Base-by-base conservation (phyloP, 1,140 invertebrate genomes). In the Zaprionus africanus region DNA sequence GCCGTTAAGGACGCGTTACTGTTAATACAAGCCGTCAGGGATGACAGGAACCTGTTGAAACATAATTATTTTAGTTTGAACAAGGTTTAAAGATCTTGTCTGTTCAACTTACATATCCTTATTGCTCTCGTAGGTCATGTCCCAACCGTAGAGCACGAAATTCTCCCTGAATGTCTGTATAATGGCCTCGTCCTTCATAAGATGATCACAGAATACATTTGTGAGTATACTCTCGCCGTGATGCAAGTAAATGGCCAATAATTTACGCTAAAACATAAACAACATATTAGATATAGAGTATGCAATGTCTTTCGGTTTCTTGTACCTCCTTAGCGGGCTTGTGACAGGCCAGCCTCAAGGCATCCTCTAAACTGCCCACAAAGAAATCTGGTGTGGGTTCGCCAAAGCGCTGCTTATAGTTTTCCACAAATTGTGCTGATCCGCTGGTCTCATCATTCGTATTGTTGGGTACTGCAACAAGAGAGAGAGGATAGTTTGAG, bases 141-240 rank as follows among this genome's bases (percentile, higher is more conserved):
- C 98, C 98, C 98, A 99, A 57, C 98, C 98, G 95, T 97, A 99
- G 0, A 98, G 95, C 24, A 99, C 93, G 93, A 99, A 99, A 94
- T 98, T 98, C 31, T 95, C 95, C 60, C 96, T 95, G 34, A 99
- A 94, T 73, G 96, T 96, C 92, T 97, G 96, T 58, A 98, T 95
- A 58, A 99, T 96, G 54, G 96, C 96, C 91, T 98, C 98, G 81
- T 96, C 96, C 92, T 98, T 98, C 66, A 99, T 94, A 63, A 98
- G 94, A 93, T 99, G 97, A 64, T 98, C 98, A 93, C 98, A 99
- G 94, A 99, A 99, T 73, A 99, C 97, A 93, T 99, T 98, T 54
- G 98, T 96, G 75, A 98, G 94, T 59, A 99, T 97, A 83, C 98
- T 99, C 36, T 95, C 95, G 93, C 99, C 98, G 92, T 99, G 98